A percentile compares a stretch with the other conserved stretches of the same genome.
Conservation (phyloP, 2,888 invertebrate genomes). For the Diploptera punctata region DNA sequence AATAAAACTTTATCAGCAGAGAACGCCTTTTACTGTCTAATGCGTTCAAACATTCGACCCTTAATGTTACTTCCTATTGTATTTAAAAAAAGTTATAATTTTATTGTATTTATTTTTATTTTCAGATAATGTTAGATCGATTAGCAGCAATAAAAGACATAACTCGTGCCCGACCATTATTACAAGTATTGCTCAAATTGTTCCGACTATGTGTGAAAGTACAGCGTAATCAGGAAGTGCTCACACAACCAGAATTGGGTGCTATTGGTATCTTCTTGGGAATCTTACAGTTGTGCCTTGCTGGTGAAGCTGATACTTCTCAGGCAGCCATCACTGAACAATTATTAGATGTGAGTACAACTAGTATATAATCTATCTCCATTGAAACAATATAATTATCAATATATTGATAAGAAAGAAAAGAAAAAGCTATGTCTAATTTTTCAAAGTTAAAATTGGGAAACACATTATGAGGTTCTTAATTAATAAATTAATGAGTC, state of each 20-base stretch:
- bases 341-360: slow-evolving; percentile 72
- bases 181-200: slow-evolving; percentile 88
- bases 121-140: slow-evolving; percentile 80
- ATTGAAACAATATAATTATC: too few species aligned
- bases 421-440: too few species aligned
- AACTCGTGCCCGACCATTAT: slow-evolving; percentile 83
- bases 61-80: too few species aligned
- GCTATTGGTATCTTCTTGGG: slow-evolving; percentile 85
- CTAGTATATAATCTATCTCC: background rate
- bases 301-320: slow-evolving; percentile 67
- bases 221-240: slow-evolving; percentile 84
- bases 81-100: too few species aligned
- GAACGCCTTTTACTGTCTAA: too few species aligned
- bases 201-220: slow-evolving; percentile 91
- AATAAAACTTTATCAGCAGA: too few species aligned
- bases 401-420: too few species aligned
- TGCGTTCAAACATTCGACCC: too few species aligned
- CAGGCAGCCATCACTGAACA: slow-evolving; percentile 87
- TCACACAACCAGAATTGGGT: slow-evolving; percentile 84
- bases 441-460: too few species aligned
- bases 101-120: too few species aligned
- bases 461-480: too few species aligned
- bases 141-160: slow-evolving; percentile 87
- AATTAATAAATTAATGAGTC: too few species aligned
- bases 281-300: slow-evolving; percentile 78